phyloP scores from a whole-genome alignment of 2,888 invertebrate genomes.

The Cosmopolites sordidus region DNA sequence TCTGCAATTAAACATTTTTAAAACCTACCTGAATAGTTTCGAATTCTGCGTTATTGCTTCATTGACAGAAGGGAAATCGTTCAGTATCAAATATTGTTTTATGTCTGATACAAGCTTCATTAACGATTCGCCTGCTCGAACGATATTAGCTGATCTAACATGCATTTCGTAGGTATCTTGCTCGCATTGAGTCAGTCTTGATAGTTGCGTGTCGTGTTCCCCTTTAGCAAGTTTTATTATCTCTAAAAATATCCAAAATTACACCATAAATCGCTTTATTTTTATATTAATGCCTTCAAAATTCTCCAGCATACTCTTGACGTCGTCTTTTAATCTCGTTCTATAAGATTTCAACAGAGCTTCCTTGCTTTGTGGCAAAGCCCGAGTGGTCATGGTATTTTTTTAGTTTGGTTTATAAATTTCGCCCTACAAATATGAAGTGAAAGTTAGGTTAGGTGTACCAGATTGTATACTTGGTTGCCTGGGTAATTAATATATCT shows the following conservation, averaged over 20 bases:
- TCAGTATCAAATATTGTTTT: constrained; percentile 94
- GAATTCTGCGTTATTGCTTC: constrained; percentile 95
- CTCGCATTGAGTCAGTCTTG: constrained; percentile 87
- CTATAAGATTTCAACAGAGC: constrained; percentile 92
- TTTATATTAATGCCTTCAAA: constrained; percentile 71
- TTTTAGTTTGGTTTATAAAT: too few species aligned
- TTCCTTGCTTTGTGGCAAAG: constrained; percentile 89
- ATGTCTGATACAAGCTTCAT: constrained; percentile 97
- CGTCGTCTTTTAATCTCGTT: constrained; percentile 90
- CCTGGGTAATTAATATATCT: too few species aligned
- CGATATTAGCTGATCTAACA: constrained; percentile 93
- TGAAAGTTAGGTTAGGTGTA: too few species aligned
- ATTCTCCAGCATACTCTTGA: constrained; percentile 96
- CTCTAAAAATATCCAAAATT: constrained; percentile 55
- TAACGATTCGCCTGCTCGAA: constrained; percentile 92
- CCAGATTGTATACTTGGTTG: too few species aligned
- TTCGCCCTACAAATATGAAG: too few species aligned
- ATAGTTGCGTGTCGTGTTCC: constrained; percentile 86
- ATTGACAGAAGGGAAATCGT: constrained; percentile 97
- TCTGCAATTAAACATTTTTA: constrained; percentile 5
- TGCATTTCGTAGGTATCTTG: constrained; percentile 97
- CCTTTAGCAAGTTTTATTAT: constrained; percentile 85
- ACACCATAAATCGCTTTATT: neutral
- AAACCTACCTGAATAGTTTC: constrained; percentile 61
- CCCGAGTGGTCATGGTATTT: constrained; percentile 52